Evolutionary conservation across 2,888 invertebrate genomes (phyloP).

Genomic region (Netelia melanura): DNA sequence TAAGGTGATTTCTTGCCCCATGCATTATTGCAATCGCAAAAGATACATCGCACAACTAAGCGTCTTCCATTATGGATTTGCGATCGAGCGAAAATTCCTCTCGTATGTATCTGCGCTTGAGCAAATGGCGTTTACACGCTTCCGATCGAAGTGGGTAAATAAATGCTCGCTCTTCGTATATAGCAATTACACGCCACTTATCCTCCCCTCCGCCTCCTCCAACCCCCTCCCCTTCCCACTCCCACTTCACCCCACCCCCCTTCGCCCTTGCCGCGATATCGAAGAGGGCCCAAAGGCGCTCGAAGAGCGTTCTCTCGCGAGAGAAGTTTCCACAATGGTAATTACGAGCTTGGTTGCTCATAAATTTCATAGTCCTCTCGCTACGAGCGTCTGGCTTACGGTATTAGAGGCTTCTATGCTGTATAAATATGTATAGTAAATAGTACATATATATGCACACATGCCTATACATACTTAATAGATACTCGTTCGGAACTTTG

Average conservation of each 20-base stretch:
- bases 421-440: slow-evolving; percentile 44
- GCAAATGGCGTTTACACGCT: slow-evolving; percentile 70
- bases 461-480: slow-evolving; percentile 41
- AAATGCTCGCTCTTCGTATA: slow-evolving; percentile 73
- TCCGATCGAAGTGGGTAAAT: slow-evolving; percentile 79
- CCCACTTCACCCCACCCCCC: slow-evolving; percentile 62
- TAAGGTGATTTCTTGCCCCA: not conserved
- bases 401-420: slow-evolving; percentile 52
- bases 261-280: slow-evolving; percentile 81
- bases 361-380: slow-evolving; percentile 75
- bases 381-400: slow-evolving; percentile 29
- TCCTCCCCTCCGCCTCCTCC: slow-evolving; percentile 78
- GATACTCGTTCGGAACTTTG: slow-evolving; percentile 52
- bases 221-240: slow-evolving; percentile 80
- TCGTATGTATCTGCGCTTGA: not conserved
- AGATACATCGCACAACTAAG: not conserved
- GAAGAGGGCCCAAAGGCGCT: slow-evolving; percentile 74
- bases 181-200: slow-evolving; percentile 80
- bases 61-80: slow-evolving; percentile 25
- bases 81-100: slow-evolving; percentile 15
- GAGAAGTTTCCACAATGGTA: slow-evolving; percentile 80
- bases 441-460: slow-evolving; percentile 31
- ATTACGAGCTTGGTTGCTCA: slow-evolving; percentile 78
- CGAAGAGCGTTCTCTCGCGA: slow-evolving; percentile 66
- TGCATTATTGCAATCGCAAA: not conserved